phyloP scores from a whole-genome alignment of 2,113 vertebrate species.

The Dolichallabes microphthalmus region DNA sequence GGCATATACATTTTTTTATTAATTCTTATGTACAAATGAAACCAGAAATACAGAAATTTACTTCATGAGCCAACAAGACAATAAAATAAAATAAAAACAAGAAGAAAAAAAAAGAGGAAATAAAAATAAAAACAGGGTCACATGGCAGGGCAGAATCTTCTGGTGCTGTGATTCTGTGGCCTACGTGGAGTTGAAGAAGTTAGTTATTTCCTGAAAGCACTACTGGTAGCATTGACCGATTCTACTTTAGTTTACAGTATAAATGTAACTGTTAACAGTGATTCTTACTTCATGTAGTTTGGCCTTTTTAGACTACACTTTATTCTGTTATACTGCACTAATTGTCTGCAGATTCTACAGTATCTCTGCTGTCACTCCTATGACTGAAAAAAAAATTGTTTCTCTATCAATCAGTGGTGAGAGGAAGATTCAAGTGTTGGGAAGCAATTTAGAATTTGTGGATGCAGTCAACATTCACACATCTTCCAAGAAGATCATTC shows the following conservation, averaged over 20 bases:
- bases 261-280: background rate
- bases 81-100: too few relatives aligned
- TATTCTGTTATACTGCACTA: background rate
- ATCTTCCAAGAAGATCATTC: background rate
- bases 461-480: constrained; percentile 62
- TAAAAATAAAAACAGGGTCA: background rate
- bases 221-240: background rate
- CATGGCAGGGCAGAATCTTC: background rate
- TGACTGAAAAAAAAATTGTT: background rate
- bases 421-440: constrained; percentile 75
- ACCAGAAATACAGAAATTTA: background rate
- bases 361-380: background rate
- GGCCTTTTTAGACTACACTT: too few relatives aligned
- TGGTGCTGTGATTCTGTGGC: background rate
- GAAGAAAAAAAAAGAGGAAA: too few relatives aligned
- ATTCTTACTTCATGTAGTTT: background rate
- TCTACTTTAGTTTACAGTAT: background rate
- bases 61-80: background rate
- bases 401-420: constrained; percentile 75
- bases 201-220: constrained; percentile 4
- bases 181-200: background rate
- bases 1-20: too few relatives aligned
- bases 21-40: too few relatives aligned
- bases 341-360: background rate
- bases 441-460: constrained; percentile 79